These are phyloP conservation scores for Gandaritis pyraliata DNA, from an alignment of 2,888 invertebrate genomes.

Conservation along the genomic window DNA sequence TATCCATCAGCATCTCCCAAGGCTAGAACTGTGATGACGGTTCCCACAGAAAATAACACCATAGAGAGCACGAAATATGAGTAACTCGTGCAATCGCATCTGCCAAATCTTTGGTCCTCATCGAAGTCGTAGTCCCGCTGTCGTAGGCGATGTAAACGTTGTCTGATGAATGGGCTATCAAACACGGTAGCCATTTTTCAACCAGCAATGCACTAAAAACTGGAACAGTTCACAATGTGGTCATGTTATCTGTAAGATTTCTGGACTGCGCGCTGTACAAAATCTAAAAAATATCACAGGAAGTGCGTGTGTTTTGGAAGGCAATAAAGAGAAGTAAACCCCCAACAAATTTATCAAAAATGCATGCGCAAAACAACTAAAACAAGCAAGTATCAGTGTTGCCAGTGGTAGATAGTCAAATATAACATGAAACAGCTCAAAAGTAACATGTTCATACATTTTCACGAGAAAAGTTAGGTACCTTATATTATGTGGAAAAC, in stretches of 20 bases:
- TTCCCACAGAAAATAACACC: conserved; percentile 86
- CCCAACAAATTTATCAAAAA: too few relatives aligned
- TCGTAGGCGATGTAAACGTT: conserved; percentile 84
- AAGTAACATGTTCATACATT: too few relatives aligned
- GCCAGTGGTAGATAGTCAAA: too few relatives aligned
- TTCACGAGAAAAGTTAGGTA: too few relatives aligned
- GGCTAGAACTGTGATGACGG: conserved; percentile 86
- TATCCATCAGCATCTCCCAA: conserved; percentile 86
- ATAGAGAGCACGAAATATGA: conserved; percentile 86
- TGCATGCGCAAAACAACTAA: too few relatives aligned
- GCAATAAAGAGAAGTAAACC: neutral
- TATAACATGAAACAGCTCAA: too few relatives aligned
- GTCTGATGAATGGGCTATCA: conserved; percentile 85
- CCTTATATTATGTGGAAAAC: too few relatives aligned
- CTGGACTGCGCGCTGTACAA: neutral
- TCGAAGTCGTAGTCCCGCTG: conserved; percentile 85
- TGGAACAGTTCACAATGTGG: conserved; percentile 45
- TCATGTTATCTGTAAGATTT: conserved; percentile 35
- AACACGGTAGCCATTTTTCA: conserved; percentile 86
- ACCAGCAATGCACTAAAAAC: conserved; percentile 29
- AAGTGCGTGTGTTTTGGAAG: neutral
- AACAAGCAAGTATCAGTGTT: too few relatives aligned
- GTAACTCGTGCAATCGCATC: conserved; percentile 87
- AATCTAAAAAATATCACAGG: neutral
- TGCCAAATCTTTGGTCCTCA: conserved; percentile 85